A percentile compares a stretch with the other conserved stretches of the same genome.
Evolutionary conservation across 2,113 vertebrate species (phyloP).

Genomic region (Motacilla tschutschensis): DNA sequence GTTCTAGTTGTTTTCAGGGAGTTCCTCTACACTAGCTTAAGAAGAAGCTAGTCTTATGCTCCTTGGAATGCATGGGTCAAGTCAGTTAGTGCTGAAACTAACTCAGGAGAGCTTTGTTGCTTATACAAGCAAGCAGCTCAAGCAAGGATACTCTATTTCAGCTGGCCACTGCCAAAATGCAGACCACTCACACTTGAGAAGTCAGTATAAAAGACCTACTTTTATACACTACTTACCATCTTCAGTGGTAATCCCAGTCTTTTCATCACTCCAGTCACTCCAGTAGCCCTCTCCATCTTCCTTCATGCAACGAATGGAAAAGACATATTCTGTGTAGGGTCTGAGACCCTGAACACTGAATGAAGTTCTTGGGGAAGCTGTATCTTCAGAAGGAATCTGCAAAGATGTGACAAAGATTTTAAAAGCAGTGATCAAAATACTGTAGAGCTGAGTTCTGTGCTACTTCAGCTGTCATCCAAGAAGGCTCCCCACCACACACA

Average conservation of each 20-base stretch:
- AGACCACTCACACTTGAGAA: neutral
- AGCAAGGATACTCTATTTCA: neutral
- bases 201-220: neutral
- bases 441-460: neutral
- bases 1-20: neutral
- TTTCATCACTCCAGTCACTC: constrained; percentile 88
- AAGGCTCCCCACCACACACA: neutral
- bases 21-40: neutral
- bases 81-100: neutral
- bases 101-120: neutral
- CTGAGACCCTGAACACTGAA: constrained; percentile 84
- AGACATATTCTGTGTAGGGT: constrained; percentile 79
- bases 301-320: constrained; percentile 80
- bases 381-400: constrained; percentile 79
- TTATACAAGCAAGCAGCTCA: neutral
- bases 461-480: neutral
- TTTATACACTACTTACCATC: constrained; percentile 74
- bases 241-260: constrained; percentile 75
- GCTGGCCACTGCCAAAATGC: accelerated
- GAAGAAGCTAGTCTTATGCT: neutral
- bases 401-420: neutral
- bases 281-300: constrained; percentile 70
- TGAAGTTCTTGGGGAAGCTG: constrained; percentile 59
- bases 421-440: neutral
- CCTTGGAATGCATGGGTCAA: neutral